A percentile compares a stretch with the other conserved stretches of the same genome.
Evolutionary conservation across 2,888 invertebrate species (phyloP).

Genomic region (Pecten maximus): DNA sequence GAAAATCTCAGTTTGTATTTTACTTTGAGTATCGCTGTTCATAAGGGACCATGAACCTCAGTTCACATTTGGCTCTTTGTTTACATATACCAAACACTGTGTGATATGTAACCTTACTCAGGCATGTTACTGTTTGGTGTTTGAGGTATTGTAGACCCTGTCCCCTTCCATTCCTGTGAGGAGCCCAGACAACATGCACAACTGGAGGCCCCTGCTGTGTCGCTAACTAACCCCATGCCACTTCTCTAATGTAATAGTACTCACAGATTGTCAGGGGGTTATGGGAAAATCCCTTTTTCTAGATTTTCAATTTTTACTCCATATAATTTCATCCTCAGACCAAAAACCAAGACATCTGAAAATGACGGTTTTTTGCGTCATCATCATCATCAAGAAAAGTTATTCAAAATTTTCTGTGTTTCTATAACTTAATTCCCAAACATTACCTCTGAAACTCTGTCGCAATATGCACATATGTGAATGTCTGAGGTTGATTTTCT

Average conservation of each 20-base stretch:
- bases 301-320: not conserved
- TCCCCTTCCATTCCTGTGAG: not conserved
- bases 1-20: too few relatives aligned
- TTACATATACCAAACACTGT: too few relatives aligned
- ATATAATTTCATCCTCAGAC: not conserved
- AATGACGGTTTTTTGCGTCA: not conserved
- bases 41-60: too few relatives aligned
- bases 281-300: not conserved
- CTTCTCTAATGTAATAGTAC: not conserved
- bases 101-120: too few relatives aligned
- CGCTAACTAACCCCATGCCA: not conserved
- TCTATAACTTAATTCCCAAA: not conserved
- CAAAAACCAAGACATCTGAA: not conserved
- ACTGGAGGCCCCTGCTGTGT: not conserved
- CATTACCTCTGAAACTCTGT: not conserved
- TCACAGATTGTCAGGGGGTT: not conserved
- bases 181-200: slow-evolving; percentile 17
- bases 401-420: not conserved
- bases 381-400: not conserved
- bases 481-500: not conserved
- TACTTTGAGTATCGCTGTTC: too few relatives aligned
- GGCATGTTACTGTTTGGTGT: too few relatives aligned
- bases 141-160: too few relatives aligned
- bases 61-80: too few relatives aligned
- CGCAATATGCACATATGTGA: not conserved